Conservation (phyloP, 2,888 invertebrate species). For the Aricia artaxerxes region DNA sequence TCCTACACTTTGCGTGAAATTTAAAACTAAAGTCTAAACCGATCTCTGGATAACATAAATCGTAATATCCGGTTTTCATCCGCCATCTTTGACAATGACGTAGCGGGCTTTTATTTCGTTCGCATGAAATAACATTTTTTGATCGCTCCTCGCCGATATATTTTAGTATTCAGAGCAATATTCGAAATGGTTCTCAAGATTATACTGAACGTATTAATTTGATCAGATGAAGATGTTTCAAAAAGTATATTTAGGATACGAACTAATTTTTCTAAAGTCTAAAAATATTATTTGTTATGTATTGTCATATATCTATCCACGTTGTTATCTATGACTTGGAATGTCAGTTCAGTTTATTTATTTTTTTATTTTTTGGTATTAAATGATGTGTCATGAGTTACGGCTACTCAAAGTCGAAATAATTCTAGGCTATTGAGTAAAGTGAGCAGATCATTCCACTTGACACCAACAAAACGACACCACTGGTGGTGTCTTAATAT, state of each 20-base stretch:
- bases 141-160: neutral
- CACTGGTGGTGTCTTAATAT: too few species aligned
- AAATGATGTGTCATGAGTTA: too few species aligned
- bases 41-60: conserved; percentile 28
- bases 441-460: neutral
- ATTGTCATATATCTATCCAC: too few species aligned
- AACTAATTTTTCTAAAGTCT: too few species aligned
- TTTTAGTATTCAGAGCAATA: conserved; percentile 5
- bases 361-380: too few species aligned
- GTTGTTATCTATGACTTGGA: too few species aligned
- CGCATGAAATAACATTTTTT: conserved; percentile 32
- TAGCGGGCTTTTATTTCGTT: conserved; percentile 34
- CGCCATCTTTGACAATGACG: conserved; percentile 30
- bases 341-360: too few species aligned
- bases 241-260: too few species aligned
- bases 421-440: neutral
- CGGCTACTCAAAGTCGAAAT: neutral
- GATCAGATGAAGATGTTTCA: neutral
- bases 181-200: neutral
- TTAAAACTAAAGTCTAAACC: conserved; percentile 24
- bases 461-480: too few species aligned
- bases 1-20: neutral
- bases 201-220: neutral
- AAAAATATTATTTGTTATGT: too few species aligned
- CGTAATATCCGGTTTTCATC: conserved; percentile 32